These are phyloP conservation scores for Ophion costatus DNA, from an alignment of 2,888 invertebrate genomes.

Conservation along the genomic window DNA sequence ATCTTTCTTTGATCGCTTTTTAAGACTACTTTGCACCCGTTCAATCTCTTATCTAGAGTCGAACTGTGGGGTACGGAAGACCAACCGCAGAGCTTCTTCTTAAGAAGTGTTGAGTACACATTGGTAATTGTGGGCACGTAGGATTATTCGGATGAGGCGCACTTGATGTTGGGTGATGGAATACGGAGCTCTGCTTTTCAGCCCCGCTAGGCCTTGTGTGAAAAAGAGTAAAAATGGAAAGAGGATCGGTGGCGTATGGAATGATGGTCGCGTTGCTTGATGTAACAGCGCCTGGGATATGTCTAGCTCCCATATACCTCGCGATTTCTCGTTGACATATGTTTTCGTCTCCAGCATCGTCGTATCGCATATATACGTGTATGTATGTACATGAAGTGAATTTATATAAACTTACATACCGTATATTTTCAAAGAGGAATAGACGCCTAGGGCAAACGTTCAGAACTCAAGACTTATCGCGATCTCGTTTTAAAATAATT, in stretches of 20 bases:
- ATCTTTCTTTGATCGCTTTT: slow-evolving; percentile 42
- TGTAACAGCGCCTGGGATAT: neutral
- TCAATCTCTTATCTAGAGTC: slow-evolving; percentile 50
- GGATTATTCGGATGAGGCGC: neutral
- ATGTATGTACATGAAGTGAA: neutral
- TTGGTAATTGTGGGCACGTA: neutral
- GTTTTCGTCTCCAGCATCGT: neutral
- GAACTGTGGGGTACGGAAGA: slow-evolving; percentile 1
- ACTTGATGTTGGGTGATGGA: neutral
- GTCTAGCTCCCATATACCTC: neutral
- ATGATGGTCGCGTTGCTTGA: neutral
- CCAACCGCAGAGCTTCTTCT: slow-evolving; percentile 9
- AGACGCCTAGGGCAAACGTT: slow-evolving; percentile 54
- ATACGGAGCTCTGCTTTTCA: neutral
- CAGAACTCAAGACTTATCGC: slow-evolving; percentile 68
- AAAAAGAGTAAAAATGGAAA: no score
- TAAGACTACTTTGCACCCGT: slow-evolving; percentile 33
- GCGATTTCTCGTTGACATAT: neutral
- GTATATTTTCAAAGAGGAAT: slow-evolving; percentile 32
- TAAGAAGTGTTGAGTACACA: slow-evolving; percentile 2
- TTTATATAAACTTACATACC: neutral
- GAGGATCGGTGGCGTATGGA: neutral
- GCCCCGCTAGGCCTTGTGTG: no score
- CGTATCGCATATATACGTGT: neutral
- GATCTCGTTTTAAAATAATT: slow-evolving; percentile 77